Base-by-base conservation (phyloP, 64 coral and sea anemone genomes). In the Porites lutea region DNA sequence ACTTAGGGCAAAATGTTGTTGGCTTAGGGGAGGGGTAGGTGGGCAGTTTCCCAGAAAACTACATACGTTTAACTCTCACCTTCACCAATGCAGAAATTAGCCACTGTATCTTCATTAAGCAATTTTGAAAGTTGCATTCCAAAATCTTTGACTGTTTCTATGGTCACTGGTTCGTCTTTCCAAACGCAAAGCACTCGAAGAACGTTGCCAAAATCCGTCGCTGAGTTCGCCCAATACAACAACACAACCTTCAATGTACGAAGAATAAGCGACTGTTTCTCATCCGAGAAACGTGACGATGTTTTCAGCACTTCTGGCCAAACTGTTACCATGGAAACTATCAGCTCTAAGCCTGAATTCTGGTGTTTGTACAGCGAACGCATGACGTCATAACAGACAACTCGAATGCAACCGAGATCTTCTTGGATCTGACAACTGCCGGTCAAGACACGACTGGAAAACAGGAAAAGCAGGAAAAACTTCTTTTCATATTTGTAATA, bases 371-470 rank as follows among this genome's bases (percentile, higher is more conserved):
- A 80, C 55, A 94, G 55, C 8, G 66, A 45, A 47, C 92, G 95
- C 12, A 97, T 79, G 86, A 97, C 58, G 63, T 94, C 89, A 87
- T 97, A 97, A 94, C 76, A 79, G 16, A 90, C 51, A 16, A 87
- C 60, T 19, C 71, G 68, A 71, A 87, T 71, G 64, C 69, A 84
- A 13, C 52, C 44, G 70, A 87, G 73, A 73, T 91, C 88, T 6
- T 67, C 77, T 88, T 87, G 73, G 63, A 44, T 22, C 15, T 46
- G 95, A 77, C 88, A 97, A 4, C 94, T 72, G 9, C 82, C 82
- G n/a, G 87, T 72, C 81, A 97, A 20, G 50, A 97, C 75, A 65
- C 95, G 95, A 71, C 95, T 96, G 54, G 3, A 9, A 72, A 72
- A 13, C 53, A 67, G 59, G 8, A 75, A 48, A 19, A 37, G 64